Percentiles rank a stretch among this genome's conserved stretches.
These are phyloP conservation scores for Leptobrachium ailaonicum DNA, from an alignment of 2,113 vertebrate species.

Conservation along the genomic window DNA sequence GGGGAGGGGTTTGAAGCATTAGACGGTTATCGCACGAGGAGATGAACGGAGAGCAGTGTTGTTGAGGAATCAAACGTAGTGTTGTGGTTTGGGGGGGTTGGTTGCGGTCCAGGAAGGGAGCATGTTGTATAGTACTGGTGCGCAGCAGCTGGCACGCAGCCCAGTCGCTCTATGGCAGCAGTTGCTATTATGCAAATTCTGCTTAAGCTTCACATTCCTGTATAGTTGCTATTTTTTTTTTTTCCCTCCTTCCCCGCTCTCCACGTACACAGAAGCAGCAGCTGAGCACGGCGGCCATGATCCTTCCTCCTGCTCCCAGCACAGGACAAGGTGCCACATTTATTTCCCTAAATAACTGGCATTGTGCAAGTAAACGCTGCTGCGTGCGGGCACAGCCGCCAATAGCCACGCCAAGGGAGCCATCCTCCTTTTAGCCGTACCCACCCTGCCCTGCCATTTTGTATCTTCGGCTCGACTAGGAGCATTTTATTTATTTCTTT, in stretches of 20 bases:
- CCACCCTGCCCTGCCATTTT: conserved; percentile 18
- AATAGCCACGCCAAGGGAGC: background rate
- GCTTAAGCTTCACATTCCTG: conserved; percentile 48
- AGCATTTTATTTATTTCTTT: background rate
- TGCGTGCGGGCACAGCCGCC: background rate
- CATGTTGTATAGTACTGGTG: conserved; percentile 38
- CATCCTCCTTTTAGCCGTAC: fast-evolving
- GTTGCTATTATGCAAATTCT: conserved; percentile 52
- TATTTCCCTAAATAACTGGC: conserved; percentile 27
- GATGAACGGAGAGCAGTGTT: background rate
- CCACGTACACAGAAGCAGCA: conserved; percentile 2
- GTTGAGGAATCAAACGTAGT: too few species aligned
- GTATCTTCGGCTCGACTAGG: conserved; percentile 26
- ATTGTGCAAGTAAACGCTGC: background rate
- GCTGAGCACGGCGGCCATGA: conserved; percentile 42
- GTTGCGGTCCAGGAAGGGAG: conserved; percentile 9
- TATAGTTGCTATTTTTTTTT: conserved; percentile 25
- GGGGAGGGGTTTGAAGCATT: too few species aligned
- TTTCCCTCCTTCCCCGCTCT: background rate
- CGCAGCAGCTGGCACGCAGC: conserved; percentile 42
- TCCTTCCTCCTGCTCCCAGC: background rate
- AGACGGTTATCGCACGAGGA: too few species aligned
- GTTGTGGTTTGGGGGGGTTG: background rate
- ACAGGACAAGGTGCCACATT: conserved; percentile 27
- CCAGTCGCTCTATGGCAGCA: conserved; percentile 51